phyloP scores from a whole-genome alignment of 2,888 invertebrate genomes.

The Athalia rosae region DNA sequence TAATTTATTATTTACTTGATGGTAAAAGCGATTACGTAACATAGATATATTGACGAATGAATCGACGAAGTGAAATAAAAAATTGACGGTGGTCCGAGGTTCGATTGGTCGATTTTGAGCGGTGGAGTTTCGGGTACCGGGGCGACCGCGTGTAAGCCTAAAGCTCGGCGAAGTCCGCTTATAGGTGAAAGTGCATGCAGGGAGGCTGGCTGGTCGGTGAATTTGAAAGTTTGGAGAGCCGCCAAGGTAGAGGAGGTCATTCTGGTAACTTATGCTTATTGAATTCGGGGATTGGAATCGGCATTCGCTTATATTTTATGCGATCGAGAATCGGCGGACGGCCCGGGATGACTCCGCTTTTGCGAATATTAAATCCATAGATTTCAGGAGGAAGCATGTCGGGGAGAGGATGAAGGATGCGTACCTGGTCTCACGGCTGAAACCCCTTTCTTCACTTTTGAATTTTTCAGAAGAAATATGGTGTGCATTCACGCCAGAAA shows the following conservation, averaged over 20 bases:
- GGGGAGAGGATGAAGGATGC: background rate
- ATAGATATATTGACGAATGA: too few species aligned
- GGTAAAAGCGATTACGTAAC: too few species aligned
- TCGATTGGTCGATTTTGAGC: background rate
- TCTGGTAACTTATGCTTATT: slow-evolving; percentile 43
- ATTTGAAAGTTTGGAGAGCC: slow-evolving; percentile 38
- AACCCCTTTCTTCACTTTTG: background rate
- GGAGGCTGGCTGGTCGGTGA: background rate
- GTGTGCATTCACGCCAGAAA: background rate
- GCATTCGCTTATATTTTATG: slow-evolving; percentile 31
- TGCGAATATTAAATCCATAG: slow-evolving; percentile 33
- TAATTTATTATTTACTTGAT: too few species aligned
- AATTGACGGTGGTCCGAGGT: too few species aligned
- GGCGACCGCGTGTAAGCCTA: background rate
- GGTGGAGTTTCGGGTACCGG: slow-evolving; percentile 11
- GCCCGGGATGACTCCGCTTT: slow-evolving; percentile 17
- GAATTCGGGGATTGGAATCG: slow-evolving; percentile 42
- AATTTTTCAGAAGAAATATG: background rate
- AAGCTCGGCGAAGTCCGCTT: slow-evolving; percentile 25
- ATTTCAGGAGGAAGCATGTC: background rate
- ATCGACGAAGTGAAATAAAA: too few species aligned
- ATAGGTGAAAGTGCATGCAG: background rate
- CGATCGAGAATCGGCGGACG: slow-evolving; percentile 19
- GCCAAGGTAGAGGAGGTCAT: slow-evolving; percentile 39
- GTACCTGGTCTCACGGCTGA: background rate